A percentile compares a stretch with the other conserved stretches of the same genome.
These are phyloP conservation scores for Tinamus major DNA, from an alignment of 2,797 vertebrate genomes.

Conservation along the genomic window DNA sequence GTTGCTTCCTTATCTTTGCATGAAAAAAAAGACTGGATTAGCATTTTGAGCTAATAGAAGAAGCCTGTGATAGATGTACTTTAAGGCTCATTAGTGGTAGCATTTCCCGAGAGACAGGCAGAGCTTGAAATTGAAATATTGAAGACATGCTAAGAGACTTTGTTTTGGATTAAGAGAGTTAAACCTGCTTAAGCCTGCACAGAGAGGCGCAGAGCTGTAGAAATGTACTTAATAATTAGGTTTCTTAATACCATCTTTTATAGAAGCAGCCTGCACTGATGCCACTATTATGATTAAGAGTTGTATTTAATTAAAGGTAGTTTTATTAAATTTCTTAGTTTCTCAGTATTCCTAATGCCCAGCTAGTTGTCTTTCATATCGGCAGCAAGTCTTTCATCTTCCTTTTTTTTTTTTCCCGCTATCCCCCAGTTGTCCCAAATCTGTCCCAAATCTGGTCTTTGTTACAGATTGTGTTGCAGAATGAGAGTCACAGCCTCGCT, in stretches of 20 bases:
- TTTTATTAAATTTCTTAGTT: constrained; percentile 18
- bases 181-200: constrained; percentile 61
- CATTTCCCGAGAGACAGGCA: constrained; percentile 47
- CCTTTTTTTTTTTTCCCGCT: not conserved
- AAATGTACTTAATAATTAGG: constrained; percentile 11
- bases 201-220: constrained; percentile 27
- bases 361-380: not conserved
- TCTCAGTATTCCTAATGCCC: not conserved
- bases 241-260: constrained; percentile 29
- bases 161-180: constrained; percentile 67
- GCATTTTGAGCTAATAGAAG: constrained; percentile 18
- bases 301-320: constrained; percentile 31
- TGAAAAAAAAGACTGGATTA: constrained; percentile 30
- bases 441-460: not conserved
- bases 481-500: not conserved
- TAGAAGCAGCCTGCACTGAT: constrained; percentile 11
- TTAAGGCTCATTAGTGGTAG: constrained; percentile 41
- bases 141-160: constrained; percentile 51
- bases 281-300: constrained; percentile 9
- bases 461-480: rapidly evolving
- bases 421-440: not conserved
- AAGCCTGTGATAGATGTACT: not conserved
- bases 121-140: constrained; percentile 56
- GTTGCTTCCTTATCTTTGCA: constrained; percentile 14
- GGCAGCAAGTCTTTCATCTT: not conserved